phyloP scores from a whole-genome alignment of 2,888 invertebrate species.

The Halictus quadricinctus region DNA sequence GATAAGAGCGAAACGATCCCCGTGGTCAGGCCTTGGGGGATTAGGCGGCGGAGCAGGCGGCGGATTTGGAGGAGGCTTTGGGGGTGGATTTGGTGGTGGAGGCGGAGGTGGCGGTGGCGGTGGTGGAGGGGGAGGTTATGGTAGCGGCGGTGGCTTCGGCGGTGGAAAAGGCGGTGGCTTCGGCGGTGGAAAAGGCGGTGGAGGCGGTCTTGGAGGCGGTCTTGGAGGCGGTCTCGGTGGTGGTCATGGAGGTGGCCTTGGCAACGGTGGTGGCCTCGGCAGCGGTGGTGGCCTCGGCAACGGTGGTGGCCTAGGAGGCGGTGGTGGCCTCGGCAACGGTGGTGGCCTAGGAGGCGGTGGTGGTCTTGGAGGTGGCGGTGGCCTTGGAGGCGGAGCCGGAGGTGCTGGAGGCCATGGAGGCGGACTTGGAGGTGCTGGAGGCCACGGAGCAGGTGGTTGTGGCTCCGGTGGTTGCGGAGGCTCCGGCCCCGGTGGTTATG shows the following conservation, averaged over 20 bases:
- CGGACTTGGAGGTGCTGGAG: background rate
- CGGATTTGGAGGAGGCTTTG: constrained; percentile 22
- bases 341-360: constrained; percentile 18
- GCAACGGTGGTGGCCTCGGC: constrained; percentile 12
- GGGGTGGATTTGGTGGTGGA: constrained; percentile 23
- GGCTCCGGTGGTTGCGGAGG: constrained; percentile 12
- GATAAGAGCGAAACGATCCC: constrained; percentile 23
- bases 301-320: constrained; percentile 7
- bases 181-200: constrained; percentile 32
- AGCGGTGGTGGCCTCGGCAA: background rate
- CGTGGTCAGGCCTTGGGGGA: constrained; percentile 55
- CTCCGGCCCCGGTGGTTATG: background rate
- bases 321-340: constrained; percentile 11
- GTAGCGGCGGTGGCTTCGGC: constrained; percentile 35
- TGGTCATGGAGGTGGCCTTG: background rate
- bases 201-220: background rate
- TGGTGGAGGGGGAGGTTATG: constrained; percentile 11
- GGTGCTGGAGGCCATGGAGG: constrained; percentile 10
- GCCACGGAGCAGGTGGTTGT: constrained; percentile 7
- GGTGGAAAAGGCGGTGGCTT: constrained; percentile 18
- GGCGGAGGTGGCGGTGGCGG: background rate
- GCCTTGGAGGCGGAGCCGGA: constrained; percentile 26
- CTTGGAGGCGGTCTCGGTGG: constrained; percentile 2
- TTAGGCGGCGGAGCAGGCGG: constrained; percentile 37
- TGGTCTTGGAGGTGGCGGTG: constrained; percentile 32